Conservation (phyloP, 92 coral and sea anemone species). For the Galaxea fascicularis region DNA sequence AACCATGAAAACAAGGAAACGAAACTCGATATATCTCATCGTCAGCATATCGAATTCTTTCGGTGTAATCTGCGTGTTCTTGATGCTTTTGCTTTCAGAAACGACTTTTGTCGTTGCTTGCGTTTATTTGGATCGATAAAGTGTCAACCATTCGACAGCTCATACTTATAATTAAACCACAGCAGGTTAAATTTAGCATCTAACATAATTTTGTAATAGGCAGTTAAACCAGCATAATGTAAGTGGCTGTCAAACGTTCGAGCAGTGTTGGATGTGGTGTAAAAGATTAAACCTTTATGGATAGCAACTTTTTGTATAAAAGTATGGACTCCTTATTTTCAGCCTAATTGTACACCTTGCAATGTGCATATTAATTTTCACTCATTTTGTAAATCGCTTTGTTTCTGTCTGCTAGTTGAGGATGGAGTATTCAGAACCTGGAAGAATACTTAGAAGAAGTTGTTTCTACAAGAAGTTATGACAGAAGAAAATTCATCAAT, state of each 20-base stretch:
- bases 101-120: neutral
- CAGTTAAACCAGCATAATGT: too few relatives aligned
- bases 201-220: neutral
- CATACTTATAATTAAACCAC: neutral
- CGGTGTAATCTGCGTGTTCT: neutral
- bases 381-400: neutral
- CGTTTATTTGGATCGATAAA: neutral
- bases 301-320: too few relatives aligned
- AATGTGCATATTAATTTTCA: too few relatives aligned
- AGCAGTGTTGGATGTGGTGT: too few relatives aligned
- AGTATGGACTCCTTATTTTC: too few relatives aligned
- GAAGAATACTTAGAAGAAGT: neutral
- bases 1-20: slow-evolving; percentile 63
- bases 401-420: neutral
- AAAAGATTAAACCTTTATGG: too few relatives aligned
- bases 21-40: slow-evolving; percentile 4
- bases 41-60: neutral
- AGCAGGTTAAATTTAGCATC: slow-evolving; percentile 10
- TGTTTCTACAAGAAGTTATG: neutral
- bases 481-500: slow-evolving; percentile 1
- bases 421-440: neutral
- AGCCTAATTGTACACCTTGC: too few relatives aligned
- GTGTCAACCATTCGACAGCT: neutral
- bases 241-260: too few relatives aligned
- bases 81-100: neutral